Conservation (phyloP, 2,797 vertebrate species). For the Bovichtus variegatus region DNA sequence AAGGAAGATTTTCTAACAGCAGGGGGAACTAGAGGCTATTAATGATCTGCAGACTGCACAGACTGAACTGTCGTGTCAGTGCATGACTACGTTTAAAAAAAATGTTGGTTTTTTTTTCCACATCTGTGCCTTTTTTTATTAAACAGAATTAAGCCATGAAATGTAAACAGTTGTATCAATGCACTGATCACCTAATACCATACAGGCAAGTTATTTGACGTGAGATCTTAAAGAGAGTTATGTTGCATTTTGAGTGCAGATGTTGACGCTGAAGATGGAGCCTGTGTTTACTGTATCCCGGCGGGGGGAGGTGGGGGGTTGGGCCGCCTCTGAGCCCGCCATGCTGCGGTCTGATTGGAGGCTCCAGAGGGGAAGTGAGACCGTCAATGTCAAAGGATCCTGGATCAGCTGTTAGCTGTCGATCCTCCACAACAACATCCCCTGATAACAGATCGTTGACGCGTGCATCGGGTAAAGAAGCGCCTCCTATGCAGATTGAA, state of each 20-base stretch:
- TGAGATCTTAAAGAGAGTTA: neutral
- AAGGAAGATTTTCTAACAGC: neutral
- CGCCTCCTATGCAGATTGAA: conserved; percentile 31
- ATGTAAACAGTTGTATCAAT: neutral
- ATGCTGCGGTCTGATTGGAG: conserved; percentile 69
- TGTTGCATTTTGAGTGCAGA: neutral
- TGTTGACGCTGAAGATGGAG: conserved; percentile 19
- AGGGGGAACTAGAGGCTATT: conserved; percentile 18
- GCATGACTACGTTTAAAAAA: conserved; percentile 14
- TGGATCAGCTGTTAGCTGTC: conserved; percentile 63
- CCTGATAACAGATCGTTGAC: conserved; percentile 19
- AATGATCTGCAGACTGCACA: neutral
- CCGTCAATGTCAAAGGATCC: conserved; percentile 73
- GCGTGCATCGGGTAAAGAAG: neutral
- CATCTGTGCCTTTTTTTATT: neutral
- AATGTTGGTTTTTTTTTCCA: neutral
- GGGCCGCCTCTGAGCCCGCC: neutral
- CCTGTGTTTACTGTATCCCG: neutral
- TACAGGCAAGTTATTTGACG: neutral
- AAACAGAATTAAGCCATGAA: neutral
- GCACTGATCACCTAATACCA: rapidly evolving
- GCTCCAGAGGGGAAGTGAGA: conserved; percentile 46
- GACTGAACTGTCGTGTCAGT: neutral
- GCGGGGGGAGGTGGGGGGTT: neutral
- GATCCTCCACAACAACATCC: conserved; percentile 34